phyloP scores from a whole-genome alignment of 2,113 vertebrate genomes.

The Collichthys lucidus region DNA sequence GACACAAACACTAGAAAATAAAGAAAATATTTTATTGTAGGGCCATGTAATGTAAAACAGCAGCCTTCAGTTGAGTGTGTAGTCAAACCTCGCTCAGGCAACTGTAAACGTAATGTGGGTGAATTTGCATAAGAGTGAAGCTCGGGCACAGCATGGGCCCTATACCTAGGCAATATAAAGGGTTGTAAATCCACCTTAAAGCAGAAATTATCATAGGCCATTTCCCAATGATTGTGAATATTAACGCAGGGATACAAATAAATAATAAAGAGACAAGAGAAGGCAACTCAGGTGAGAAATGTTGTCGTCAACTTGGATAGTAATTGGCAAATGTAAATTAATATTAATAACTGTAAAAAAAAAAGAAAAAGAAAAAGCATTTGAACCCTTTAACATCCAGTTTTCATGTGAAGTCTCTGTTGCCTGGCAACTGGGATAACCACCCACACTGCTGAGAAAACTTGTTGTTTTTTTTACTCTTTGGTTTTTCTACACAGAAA shows the following conservation, averaged over 20 bases:
- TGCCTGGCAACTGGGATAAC: background rate
- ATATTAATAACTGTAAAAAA: background rate
- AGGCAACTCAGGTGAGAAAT: background rate
- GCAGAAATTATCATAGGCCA: constrained; percentile 13
- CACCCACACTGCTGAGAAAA: background rate
- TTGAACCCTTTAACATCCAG: background rate
- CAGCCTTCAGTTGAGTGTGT: constrained; percentile 27
- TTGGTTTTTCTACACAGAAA: background rate
- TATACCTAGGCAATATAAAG: constrained; percentile 7
- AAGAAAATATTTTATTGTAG: constrained; percentile 72
- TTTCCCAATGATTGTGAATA: constrained; percentile 8
- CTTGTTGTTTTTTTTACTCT: background rate
- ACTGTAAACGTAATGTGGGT: constrained; percentile 34
- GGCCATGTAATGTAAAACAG: constrained; percentile 68
- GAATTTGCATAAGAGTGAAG: constrained; percentile 29
- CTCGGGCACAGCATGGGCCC: background rate
- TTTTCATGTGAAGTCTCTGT: background rate
- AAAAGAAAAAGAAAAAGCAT: background rate
- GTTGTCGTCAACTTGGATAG: background rate
- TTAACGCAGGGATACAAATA: background rate
- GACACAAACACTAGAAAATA: constrained; percentile 28
- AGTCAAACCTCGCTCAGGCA: constrained; percentile 28
- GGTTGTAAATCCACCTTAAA: constrained; percentile 37
- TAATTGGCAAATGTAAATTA: constrained; percentile 17
- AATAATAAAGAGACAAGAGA: background rate